These are phyloP conservation scores for Epirrita christyi DNA, from an alignment of 2,888 invertebrate genomes.

Conservation along the genomic window DNA sequence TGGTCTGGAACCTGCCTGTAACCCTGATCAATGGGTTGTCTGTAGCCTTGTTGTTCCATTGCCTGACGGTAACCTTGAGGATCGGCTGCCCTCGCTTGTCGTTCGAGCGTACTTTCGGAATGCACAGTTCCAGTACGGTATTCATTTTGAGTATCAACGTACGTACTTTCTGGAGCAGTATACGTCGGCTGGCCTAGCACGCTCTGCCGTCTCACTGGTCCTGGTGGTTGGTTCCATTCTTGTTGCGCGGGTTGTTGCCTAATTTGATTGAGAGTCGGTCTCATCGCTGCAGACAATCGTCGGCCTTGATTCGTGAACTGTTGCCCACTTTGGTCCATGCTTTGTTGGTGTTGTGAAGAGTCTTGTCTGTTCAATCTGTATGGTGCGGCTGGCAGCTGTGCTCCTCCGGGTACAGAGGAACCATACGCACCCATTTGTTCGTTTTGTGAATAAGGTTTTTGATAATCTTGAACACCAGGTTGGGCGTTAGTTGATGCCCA, in stretches of 20 bases:
- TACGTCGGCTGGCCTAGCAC: slow-evolving; percentile 69
- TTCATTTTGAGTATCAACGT: slow-evolving; percentile 67
- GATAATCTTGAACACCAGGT: slow-evolving; percentile 57
- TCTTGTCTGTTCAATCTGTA: slow-evolving; percentile 65
- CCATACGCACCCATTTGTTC: slow-evolving; percentile 63
- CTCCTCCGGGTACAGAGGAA: slow-evolving; percentile 46
- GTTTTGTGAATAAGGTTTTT: slow-evolving; percentile 63
- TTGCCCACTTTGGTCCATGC: slow-evolving; percentile 69
- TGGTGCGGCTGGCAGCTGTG: slow-evolving; percentile 51
- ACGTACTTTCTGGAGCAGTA: slow-evolving; percentile 61
- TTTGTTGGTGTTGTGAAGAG: slow-evolving; percentile 61
- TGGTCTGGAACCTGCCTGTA: slow-evolving; percentile 66
- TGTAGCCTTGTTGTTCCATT: slow-evolving; percentile 61
- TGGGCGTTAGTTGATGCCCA: slow-evolving; percentile 63
- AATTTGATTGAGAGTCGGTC: slow-evolving; percentile 61
- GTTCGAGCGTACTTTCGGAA: slow-evolving; percentile 62
- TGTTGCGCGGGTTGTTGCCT: slow-evolving; percentile 51
- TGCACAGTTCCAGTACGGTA: slow-evolving; percentile 71
- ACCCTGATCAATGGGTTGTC: slow-evolving; percentile 72
- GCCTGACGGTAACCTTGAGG: slow-evolving; percentile 59
- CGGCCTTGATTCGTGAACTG: slow-evolving; percentile 68
- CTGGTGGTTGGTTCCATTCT: slow-evolving; percentile 66
- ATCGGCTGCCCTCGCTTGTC: slow-evolving; percentile 55
- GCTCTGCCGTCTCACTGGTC: slow-evolving; percentile 66
- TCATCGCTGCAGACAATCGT: slow-evolving; percentile 62